phyloP scores from a whole-genome alignment of 2,888 invertebrate genomes.

The Drosophila suboccidentalis region DNA sequence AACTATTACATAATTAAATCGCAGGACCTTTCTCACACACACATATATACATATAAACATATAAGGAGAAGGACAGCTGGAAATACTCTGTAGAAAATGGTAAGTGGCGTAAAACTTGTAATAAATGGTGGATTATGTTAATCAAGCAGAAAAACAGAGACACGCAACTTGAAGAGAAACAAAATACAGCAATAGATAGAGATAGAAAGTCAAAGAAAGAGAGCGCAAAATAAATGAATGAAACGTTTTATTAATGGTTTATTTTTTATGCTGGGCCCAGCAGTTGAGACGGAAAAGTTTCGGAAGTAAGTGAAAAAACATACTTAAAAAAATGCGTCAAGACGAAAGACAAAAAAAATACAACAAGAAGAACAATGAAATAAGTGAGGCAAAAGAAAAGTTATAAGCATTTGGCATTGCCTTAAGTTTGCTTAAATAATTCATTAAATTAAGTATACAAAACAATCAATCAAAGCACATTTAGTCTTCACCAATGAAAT shows the following conservation, averaged over 20 bases:
- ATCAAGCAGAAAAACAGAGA: conserved; percentile 77
- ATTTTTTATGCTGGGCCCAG: conserved; percentile 37
- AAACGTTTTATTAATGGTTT: conserved; percentile 79
- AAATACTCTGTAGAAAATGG: conserved; percentile 34
- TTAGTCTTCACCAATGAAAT: conserved; percentile 56
- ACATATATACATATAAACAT: conserved; percentile 11
- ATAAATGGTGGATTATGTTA: conserved; percentile 81
- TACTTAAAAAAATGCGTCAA: conserved; percentile 58
- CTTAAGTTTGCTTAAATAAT: conserved; percentile 74
- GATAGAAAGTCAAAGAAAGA: conserved; percentile 13
- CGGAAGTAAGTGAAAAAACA: conserved; percentile 42
- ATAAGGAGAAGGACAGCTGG: conserved; percentile 9
- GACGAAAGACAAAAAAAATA: conserved; percentile 24
- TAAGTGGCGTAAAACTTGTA: conserved; percentile 64
- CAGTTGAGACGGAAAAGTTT: conserved; percentile 45
- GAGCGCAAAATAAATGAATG: conserved; percentile 66
- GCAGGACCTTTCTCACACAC: conserved; percentile 47
- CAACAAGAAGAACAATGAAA: conserved; percentile 4
- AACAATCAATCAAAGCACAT: conserved; percentile 80
- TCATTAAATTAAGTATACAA: conserved; percentile 80
- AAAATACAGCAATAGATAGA: conserved; percentile 13
- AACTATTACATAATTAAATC: conserved; percentile 82
- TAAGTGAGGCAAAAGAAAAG: conserved; percentile 52
- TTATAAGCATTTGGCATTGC: conserved; percentile 61
- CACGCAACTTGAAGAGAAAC: conserved; percentile 52